Evolutionary conservation across 2,888 invertebrate species (phyloP).

Genomic region (Pseudococcus viburni): DNA sequence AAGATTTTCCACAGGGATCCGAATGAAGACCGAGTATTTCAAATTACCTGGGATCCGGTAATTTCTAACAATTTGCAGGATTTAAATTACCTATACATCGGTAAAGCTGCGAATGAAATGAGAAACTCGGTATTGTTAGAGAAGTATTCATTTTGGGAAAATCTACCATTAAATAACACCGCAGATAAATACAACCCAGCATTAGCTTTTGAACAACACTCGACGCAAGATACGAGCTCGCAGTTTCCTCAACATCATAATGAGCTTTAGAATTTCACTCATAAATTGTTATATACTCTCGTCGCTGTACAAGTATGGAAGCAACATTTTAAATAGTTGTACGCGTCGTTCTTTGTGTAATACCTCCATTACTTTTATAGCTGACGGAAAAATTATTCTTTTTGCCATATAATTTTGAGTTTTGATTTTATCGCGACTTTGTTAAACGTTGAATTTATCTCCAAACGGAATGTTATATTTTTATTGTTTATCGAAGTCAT

Average conservation of each 20-base stretch:
- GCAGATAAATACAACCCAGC: neutral
- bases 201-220: neutral
- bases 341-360: neutral
- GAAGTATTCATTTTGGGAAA: constrained; percentile 48
- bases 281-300: neutral
- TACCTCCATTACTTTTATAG: neutral
- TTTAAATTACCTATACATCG: constrained; percentile 43
- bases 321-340: neutral
- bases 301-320: neutral
- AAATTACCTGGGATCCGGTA: constrained; percentile 36
- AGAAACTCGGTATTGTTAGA: constrained; percentile 33
- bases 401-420: neutral
- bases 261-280: constrained; percentile 19
- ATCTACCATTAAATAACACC: constrained; percentile 28
- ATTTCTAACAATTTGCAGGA: neutral
- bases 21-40: neutral
- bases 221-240: neutral
- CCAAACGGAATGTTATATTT: neutral
- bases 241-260: neutral
- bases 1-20: constrained; percentile 10
- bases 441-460: neutral
- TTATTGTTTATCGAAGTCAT: constrained; percentile 14
- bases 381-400: neutral
- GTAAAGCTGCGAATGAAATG: constrained; percentile 3
- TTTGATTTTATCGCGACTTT: neutral